phyloP scores from a whole-genome alignment of 2,797 vertebrate genomes.

The Crax fasciolata region DNA sequence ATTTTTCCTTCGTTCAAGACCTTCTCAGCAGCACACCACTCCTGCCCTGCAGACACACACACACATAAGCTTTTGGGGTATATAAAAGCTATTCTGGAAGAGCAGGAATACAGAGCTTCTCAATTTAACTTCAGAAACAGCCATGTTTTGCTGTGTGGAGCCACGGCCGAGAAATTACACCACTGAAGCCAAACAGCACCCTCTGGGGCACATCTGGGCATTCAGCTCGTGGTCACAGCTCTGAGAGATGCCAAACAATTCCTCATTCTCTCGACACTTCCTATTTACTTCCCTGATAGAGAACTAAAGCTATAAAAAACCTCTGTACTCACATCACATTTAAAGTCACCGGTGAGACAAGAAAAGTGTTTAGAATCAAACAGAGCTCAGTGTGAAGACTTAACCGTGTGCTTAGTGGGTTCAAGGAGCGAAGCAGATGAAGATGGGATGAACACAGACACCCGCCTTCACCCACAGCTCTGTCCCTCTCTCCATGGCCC shows the following conservation, averaged over 20 bases:
- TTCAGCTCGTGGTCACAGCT: not conserved
- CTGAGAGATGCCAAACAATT: not conserved
- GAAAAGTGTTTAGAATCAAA: not conserved
- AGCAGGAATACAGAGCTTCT: not conserved
- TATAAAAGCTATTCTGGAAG: not conserved
- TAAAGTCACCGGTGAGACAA: not conserved
- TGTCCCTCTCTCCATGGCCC: not conserved
- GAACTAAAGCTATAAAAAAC: not conserved
- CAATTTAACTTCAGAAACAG: not conserved
- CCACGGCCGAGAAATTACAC: not conserved
- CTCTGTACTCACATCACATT: not conserved
- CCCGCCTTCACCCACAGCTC: not conserved
- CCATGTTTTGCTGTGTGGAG: not conserved
- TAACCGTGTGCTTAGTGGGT: not conserved
- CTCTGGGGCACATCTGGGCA: accelerated
- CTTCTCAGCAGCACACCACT: not conserved
- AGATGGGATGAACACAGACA: not conserved
- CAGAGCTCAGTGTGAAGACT: not conserved
- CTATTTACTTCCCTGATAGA: not conserved
- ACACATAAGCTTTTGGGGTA: not conserved
- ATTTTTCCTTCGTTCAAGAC: not conserved
- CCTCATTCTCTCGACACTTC: not conserved
- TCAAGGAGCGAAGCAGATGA: not conserved
- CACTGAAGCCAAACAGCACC: not conserved
- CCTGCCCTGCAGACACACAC: accelerated